Evolutionary conservation across 2,888 invertebrate species (phyloP), one percentile per base, ranked within the genome.

Genomic region (Ophioninae sp.): DNA sequence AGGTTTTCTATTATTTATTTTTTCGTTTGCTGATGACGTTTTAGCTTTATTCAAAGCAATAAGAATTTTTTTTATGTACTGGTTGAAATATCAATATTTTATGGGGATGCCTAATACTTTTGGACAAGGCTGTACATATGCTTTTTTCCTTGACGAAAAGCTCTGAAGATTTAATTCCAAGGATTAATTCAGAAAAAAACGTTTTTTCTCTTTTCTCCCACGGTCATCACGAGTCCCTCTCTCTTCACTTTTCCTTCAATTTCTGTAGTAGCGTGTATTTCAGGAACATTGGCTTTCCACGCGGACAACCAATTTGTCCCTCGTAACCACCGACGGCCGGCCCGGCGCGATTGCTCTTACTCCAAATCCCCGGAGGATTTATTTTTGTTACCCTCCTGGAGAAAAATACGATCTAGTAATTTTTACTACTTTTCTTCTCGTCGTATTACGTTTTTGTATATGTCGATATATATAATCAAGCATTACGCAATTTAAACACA

Each of bases 261-360:
- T 30, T 50, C 50, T 50, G 5, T 17, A 2, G 50, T 50, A 50
- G 70, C 20, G 57, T 61, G 65, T 44, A 8, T 50, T 57, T 59
- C 75, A 39, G 39, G 37, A 23, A 69, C 75, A 82, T 82, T 79
- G 74, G 74, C 64, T 82, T 75, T 79, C 44, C 23, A 44, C 59
- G 64, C 39, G 75, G 67, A 79, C 64, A 75, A 67, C 61, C 82
- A 79, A 82, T 79, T 82, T 82, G 79, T 82, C 72, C 75, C 70
- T 72, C 65, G 67, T 68, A 82, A 79, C 70, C 57, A 76, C 67
- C 79, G 59, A 37, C 65, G 39, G 64, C n/a, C 65, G 37, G 56
- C 56, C 61, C 50, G 13, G 65, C 50, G 75, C 75, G 61, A 56
- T 67, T 75, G 70, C 21, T 75, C 64, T 39, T 50, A 61, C 64